A percentile compares a stretch with the other conserved stretches of the same genome.
phyloP scores from a whole-genome alignment of 1,140 invertebrate species.

The Lanistes nyassanus region DNA sequence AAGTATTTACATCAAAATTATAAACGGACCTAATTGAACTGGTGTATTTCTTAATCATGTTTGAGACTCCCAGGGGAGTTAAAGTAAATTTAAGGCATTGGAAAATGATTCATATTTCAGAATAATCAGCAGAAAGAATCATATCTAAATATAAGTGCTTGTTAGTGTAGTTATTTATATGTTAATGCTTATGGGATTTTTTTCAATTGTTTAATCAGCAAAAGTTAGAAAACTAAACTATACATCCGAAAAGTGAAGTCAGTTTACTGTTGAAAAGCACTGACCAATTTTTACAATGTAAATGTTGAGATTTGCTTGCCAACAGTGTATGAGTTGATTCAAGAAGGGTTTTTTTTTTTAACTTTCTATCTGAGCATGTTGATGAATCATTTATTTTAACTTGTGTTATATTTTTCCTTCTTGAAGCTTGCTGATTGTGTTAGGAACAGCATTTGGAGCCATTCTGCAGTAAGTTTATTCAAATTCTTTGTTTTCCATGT shows the following conservation, averaged over 20 bases:
- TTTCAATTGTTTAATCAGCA: too few relatives aligned
- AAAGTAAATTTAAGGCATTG: too few relatives aligned
- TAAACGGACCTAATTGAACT: neutral
- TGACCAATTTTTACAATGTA: neutral
- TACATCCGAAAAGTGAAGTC: neutral
- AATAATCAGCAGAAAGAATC: too few relatives aligned
- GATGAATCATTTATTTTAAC: neutral
- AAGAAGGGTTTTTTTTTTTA: neutral
- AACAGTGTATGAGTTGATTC: neutral
- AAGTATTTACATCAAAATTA: neutral
- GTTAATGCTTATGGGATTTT: too few relatives aligned
- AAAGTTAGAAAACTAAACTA: too few relatives aligned
- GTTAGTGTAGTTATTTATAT: neutral
- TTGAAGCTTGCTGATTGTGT: slow-evolving; percentile 63
- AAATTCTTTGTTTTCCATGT: too few relatives aligned
- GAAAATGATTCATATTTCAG: too few relatives aligned
- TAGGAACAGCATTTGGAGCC: slow-evolving; percentile 64
- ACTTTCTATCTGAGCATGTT: neutral
- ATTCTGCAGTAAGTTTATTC: slow-evolving; percentile 65
- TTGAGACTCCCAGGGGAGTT: too few relatives aligned
- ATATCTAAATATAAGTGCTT: too few relatives aligned
- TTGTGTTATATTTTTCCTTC: neutral
- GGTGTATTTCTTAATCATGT: neutral
- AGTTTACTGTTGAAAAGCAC: neutral
- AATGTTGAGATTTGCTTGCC: neutral